Conservation (phyloP, 92 coral and sea anemone genomes). For the Pocillopora meandrina region DNA sequence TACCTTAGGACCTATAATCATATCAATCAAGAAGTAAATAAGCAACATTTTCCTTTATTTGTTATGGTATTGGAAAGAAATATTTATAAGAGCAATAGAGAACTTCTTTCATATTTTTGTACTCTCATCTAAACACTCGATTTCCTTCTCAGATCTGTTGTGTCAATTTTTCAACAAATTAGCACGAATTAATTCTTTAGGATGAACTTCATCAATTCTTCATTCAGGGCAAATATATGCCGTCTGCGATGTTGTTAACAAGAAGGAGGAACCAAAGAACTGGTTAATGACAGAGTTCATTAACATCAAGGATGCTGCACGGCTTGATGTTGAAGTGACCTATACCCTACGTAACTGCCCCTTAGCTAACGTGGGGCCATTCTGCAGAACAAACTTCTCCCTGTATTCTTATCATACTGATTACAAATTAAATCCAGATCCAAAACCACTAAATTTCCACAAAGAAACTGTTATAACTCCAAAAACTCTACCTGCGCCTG, state of each 20-base stretch:
- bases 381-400: slow-evolving; percentile 51
- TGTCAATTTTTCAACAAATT: too few species aligned
- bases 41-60: too few species aligned
- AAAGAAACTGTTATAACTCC: slow-evolving; percentile 27
- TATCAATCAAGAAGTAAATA: too few species aligned
- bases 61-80: too few species aligned
- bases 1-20: too few species aligned
- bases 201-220: too few species aligned
- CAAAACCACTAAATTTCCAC: background rate
- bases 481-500: slow-evolving; percentile 2
- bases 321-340: slow-evolving; percentile 35
- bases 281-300: slow-evolving; percentile 70
- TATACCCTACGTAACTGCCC: slow-evolving; percentile 53
- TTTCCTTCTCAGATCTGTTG: too few species aligned
- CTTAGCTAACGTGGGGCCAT: background rate
- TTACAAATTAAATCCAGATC: background rate
- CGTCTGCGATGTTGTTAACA: slow-evolving; percentile 46
- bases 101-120: too few species aligned
- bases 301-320: slow-evolving; percentile 42
- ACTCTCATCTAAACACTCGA: too few species aligned
- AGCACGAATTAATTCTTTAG: too few species aligned
- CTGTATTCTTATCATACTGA: slow-evolving; percentile 58
- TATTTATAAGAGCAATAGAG: too few species aligned
- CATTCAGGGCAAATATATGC: background rate
- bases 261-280: slow-evolving; percentile 41